Percentiles rank a stretch among this genome's conserved stretches.
phyloP scores from a whole-genome alignment of 2,113 vertebrate species.

The Pelecanus crispus region DNA sequence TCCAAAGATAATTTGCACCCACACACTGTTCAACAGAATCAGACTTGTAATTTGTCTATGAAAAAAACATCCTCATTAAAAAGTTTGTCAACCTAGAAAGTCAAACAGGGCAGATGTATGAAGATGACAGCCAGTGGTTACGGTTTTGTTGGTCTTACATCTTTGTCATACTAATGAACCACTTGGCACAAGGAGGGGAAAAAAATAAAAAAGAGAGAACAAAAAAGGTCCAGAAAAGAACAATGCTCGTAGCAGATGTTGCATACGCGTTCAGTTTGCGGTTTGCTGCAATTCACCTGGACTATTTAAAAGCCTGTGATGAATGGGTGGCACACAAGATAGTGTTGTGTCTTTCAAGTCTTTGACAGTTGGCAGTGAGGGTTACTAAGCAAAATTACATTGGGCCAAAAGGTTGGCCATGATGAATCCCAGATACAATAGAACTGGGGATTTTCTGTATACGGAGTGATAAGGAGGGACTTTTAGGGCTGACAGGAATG shows the following conservation, averaged over 20 bases:
- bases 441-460: background rate
- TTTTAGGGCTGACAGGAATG: background rate
- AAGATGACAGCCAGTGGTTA: background rate
- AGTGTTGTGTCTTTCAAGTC: conserved; percentile 7
- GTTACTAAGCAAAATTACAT: conserved; percentile 28
- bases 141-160: background rate
- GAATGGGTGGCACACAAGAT: conserved; percentile 8
- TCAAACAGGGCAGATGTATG: background rate
- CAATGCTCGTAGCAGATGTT: background rate
- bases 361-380: conserved; percentile 1
- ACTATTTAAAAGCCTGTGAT: conserved; percentile 13
- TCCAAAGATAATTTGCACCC: conserved; percentile 35
- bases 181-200: background rate
- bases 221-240: background rate
- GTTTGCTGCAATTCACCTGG: conserved; percentile 21
- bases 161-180: conserved; percentile 41
- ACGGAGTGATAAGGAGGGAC: conserved; percentile 1
- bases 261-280: background rate
- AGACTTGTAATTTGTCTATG: background rate
- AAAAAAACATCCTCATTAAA: conserved; percentile 56
- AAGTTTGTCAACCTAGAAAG: conserved; percentile 32
- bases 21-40: background rate
- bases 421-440: conserved; percentile 43
- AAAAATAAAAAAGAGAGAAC: background rate
- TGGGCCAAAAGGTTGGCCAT: conserved; percentile 48